Evolutionary conservation across 2,797 vertebrate species (phyloP).

Genomic region (Buphagus erythrorhynchus): DNA sequence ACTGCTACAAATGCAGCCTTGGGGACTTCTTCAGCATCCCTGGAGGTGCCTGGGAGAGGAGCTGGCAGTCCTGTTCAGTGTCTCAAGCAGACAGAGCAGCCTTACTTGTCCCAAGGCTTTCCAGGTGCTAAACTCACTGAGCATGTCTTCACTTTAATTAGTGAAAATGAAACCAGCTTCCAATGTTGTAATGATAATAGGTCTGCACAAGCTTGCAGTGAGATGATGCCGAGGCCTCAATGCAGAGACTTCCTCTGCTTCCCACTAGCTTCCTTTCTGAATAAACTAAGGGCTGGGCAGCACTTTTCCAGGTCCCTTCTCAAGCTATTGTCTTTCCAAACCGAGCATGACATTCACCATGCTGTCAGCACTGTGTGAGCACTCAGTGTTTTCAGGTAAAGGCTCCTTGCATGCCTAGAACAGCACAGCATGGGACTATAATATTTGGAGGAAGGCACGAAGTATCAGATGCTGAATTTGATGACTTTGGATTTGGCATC

Average conservation of each 20-base stretch:
- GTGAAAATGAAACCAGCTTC: neutral
- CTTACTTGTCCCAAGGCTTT: neutral
- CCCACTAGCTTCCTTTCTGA: neutral
- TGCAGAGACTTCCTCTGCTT: neutral
- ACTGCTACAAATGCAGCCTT: neutral
- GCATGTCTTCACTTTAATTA: neutral
- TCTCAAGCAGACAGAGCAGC: neutral
- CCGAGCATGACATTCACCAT: neutral
- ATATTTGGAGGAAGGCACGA: neutral
- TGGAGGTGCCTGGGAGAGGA: neutral
- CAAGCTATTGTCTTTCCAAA: neutral
- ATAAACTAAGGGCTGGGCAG: neutral
- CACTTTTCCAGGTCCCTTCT: neutral
- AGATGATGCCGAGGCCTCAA: fast-evolving
- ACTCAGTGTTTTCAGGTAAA: neutral
- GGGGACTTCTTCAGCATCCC: neutral
- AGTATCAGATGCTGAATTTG: slow-evolving; percentile 20
- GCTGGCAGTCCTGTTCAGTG: neutral
- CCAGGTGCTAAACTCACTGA: neutral
- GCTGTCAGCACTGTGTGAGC: neutral
- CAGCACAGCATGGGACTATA: neutral
- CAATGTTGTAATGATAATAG: neutral
- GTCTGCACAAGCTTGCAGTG: neutral
- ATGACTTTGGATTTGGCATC: slow-evolving; percentile 10
- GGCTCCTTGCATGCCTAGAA: fast-evolving